Conservation (phyloP, 1,140 invertebrate genomes). For the Sinonovacula constricta region DNA sequence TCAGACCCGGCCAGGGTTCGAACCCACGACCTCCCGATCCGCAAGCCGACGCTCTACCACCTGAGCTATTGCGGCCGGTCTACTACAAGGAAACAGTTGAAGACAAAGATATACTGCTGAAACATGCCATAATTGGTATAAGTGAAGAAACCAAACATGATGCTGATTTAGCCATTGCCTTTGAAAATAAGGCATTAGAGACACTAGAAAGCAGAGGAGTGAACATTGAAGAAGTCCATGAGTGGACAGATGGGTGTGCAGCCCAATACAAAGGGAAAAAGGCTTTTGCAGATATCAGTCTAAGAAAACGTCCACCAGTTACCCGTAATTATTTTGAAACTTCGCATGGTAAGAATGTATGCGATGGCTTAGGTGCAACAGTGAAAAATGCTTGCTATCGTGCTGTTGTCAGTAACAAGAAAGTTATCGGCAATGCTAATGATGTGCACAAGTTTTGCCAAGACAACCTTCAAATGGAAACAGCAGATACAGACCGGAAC, state of each 20-base stretch:
- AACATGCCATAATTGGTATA: conserved; percentile 53
- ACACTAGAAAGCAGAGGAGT: conserved; percentile 15
- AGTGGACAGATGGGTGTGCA: conserved; percentile 60
- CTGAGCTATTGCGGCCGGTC: no score
- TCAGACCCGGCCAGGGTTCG: no score
- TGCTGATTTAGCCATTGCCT: conserved; percentile 39
- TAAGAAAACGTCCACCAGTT: conserved; percentile 18
- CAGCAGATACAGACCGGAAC: neutral
- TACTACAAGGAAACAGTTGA: conserved; percentile 46
- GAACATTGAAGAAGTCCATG: conserved; percentile 30
- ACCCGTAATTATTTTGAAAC: conserved; percentile 36
- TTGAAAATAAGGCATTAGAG: conserved; percentile 29
- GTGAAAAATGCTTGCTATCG: conserved; percentile 52
- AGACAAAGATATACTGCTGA: conserved; percentile 28
- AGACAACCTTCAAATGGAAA: conserved; percentile 25
- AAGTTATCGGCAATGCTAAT: conserved; percentile 28
- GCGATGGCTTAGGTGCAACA: conserved; percentile 55
- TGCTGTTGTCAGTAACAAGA: conserved; percentile 42
- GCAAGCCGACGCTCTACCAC: no score
- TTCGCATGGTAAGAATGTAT: conserved; percentile 56
- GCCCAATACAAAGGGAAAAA: conserved; percentile 55
- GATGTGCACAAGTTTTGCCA: conserved; percentile 20
- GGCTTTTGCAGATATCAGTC: conserved; percentile 54
- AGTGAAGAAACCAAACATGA: conserved; percentile 54
- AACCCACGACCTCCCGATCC: no score